These are phyloP conservation scores for Periophthalmodon schlosseri DNA, from an alignment of 2,113 vertebrate species.

Conservation along the genomic window DNA sequence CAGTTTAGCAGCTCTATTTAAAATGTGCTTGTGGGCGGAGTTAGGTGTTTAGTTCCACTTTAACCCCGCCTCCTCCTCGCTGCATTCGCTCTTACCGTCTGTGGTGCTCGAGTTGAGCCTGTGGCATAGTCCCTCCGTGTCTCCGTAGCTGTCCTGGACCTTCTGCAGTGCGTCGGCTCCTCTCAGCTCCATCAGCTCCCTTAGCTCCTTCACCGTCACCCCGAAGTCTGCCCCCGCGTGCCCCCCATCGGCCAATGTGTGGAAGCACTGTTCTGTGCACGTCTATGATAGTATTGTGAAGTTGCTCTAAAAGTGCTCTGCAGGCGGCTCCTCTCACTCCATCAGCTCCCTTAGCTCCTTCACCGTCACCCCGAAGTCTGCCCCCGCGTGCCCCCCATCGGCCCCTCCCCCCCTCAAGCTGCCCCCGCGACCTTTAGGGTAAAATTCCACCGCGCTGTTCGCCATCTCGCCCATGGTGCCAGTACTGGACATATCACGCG, in stretches of 20 bases:
- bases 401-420: conserved; percentile 54
- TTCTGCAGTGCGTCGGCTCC: conserved; percentile 86
- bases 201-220: conserved; percentile 83
- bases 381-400: conserved; percentile 75
- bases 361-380: conserved; percentile 84
- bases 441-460: conserved; percentile 90
- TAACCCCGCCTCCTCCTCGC: too few relatives aligned
- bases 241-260: too few relatives aligned
- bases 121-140: conserved; percentile 84
- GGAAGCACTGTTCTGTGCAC: too few relatives aligned
- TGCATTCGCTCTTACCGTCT: conserved; percentile 76
- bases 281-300: too few relatives aligned
- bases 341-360: conserved; percentile 86
- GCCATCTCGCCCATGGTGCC: conserved; percentile 88
- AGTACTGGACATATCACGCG: conserved; percentile 73
- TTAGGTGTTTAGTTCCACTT: too few relatives aligned
- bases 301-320: too few relatives aligned
- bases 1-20: too few relatives aligned
- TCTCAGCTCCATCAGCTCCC: conserved; percentile 88
- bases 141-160: conserved; percentile 84
- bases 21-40: too few relatives aligned
- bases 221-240: conserved; percentile 81
- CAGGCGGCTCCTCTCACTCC: conserved; percentile 87
- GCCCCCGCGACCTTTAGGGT: conserved; percentile 78
- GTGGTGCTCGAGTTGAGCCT: conserved; percentile 85